phyloP scores from a whole-genome alignment of 2,888 invertebrate species.

The Thyatira batis region DNA sequence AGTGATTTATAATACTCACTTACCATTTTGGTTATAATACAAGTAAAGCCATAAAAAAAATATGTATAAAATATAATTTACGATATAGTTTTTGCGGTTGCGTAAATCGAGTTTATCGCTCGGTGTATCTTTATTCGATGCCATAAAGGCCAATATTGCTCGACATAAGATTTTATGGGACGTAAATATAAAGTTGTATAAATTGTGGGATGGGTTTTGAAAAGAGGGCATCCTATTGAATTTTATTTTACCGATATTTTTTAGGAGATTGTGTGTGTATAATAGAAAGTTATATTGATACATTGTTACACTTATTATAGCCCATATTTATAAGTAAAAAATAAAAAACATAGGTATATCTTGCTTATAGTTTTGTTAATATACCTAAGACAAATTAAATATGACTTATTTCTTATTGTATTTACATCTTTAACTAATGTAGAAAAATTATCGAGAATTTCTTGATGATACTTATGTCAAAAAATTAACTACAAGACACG shows the following conservation, averaged over 20 bases:
- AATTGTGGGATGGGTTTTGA: not conserved
- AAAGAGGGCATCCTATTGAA: not conserved
- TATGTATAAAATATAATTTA: slow-evolving; percentile 57
- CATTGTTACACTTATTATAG: too few species aligned
- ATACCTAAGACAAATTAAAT: too few species aligned
- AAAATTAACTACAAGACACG: too few species aligned
- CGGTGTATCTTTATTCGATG: slow-evolving; percentile 34
- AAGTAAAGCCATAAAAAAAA: slow-evolving; percentile 23
- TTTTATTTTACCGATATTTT: not conserved
- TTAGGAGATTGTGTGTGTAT: not conserved
- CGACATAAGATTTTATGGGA: slow-evolving; percentile 17
- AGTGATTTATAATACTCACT: slow-evolving; percentile 54
- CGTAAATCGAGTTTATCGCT: slow-evolving; percentile 46
- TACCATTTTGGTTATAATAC: slow-evolving; percentile 52
- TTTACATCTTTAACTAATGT: too few species aligned
- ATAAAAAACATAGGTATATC: too few species aligned
- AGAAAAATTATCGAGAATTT: too few species aligned
- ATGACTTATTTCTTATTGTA: too few species aligned
- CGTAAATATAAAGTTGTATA: slow-evolving; percentile 14
- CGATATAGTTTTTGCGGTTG: slow-evolving; percentile 46
- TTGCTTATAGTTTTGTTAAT: too few species aligned
- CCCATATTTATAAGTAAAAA: too few species aligned
- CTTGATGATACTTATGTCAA: too few species aligned
- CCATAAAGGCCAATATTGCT: slow-evolving; percentile 24
- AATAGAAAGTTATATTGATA: too few species aligned